phyloP scores from a whole-genome alignment of 2,888 invertebrate genomes.

The Mayetiola destructor region DNA sequence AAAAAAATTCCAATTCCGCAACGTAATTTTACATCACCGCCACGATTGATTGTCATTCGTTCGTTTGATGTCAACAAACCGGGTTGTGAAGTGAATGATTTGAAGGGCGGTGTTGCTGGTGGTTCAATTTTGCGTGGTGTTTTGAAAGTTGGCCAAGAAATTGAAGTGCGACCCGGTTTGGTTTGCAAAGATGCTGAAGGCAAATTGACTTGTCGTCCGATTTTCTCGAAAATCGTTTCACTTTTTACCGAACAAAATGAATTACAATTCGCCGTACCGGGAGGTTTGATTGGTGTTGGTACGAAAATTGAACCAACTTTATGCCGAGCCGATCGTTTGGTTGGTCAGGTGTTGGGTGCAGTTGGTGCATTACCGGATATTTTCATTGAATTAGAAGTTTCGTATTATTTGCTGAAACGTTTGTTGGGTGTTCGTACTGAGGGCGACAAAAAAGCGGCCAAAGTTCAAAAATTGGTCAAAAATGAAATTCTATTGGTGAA shows the following conservation, averaged over 20 bases:
- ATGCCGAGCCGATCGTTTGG: conserved; percentile 94
- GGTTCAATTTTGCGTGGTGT: conserved; percentile 95
- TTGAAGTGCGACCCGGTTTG: conserved; percentile 92
- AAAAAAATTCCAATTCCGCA: conserved; percentile 96
- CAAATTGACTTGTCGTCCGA: conserved; percentile 87
- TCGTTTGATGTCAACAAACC: conserved; percentile 99
- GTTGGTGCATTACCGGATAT: conserved; percentile 94
- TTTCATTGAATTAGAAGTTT: conserved; percentile 94
- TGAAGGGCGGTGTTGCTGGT: conserved; percentile 97
- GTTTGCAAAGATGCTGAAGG: conserved; percentile 95
- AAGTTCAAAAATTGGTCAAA: conserved; percentile 82
- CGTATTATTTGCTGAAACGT: conserved; percentile 89
- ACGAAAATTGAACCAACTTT: conserved; percentile 98
- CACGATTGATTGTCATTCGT: conserved; percentile 86
- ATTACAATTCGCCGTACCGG: conserved; percentile 95
- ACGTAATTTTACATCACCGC: conserved; percentile 88
- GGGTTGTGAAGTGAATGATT: conserved; percentile 94
- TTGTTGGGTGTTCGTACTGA: conserved; percentile 95
- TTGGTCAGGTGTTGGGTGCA: conserved; percentile 93
- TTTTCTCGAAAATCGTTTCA: conserved; percentile 92
- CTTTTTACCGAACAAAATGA: conserved; percentile 97
- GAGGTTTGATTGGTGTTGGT: conserved; percentile 98
- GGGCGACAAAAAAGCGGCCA: conserved; percentile 97
- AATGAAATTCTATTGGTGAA: conserved; percentile 92
- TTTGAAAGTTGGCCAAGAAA: conserved; percentile 94